These are phyloP conservation scores for Hylaeus anthracinus DNA, from an alignment of 1,140 invertebrate species.

Conservation along the genomic window DNA sequence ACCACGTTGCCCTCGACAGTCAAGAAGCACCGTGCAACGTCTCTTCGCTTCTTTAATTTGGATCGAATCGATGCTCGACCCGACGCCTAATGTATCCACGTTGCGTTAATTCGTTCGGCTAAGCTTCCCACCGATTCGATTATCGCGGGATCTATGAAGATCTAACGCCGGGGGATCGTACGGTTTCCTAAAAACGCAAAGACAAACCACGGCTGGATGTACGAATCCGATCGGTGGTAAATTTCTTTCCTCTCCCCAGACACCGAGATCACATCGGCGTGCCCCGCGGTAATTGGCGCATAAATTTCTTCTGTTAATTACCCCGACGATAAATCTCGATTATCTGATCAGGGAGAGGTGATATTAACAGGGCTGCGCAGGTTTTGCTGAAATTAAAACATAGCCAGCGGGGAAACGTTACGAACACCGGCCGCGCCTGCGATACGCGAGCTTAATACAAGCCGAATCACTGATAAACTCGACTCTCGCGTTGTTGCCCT, in stretches of 20 bases:
- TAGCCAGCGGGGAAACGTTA: neutral
- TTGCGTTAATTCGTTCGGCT: constrained; percentile 26
- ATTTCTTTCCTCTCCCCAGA: neutral
- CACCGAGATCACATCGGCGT: neutral
- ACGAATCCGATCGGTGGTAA: neutral
- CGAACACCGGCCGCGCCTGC: neutral
- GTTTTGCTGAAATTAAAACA: constrained; percentile 16
- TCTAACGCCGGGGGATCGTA: neutral
- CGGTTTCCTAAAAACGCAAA: neutral
- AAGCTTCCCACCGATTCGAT: no score
- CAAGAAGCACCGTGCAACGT: neutral
- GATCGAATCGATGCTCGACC: neutral
- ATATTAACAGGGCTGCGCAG: constrained; percentile 10
- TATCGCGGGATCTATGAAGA: constrained; percentile 6
- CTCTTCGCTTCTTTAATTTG: neutral
- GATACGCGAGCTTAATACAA: neutral
- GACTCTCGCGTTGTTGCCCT: neutral
- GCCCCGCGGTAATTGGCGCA: neutral
- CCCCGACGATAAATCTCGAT: constrained; percentile 30
- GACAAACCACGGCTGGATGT: neutral
- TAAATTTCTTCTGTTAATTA: constrained; percentile 30
- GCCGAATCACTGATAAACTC: constrained; percentile 31
- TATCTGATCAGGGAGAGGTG: constrained; percentile 19
- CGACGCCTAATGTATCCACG: constrained; percentile 14
- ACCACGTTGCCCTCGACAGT: neutral